Percentiles rank a stretch among this genome's conserved stretches.
phyloP scores from a whole-genome alignment of 2,888 invertebrate species.

The Brachypalpus laphriformis region DNA sequence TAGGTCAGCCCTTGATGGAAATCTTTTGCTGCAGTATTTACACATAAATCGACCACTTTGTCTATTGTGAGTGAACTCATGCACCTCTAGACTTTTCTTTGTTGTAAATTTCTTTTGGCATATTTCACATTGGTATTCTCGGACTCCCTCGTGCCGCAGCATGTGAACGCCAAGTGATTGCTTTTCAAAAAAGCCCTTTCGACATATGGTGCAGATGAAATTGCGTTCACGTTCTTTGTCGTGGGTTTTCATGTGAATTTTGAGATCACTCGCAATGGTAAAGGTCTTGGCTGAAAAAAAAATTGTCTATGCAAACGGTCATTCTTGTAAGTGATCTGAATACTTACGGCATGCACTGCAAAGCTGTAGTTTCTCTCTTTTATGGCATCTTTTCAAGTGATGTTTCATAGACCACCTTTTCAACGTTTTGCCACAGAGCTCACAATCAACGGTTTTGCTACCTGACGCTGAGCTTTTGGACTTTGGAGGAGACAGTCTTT shows the following conservation, averaged over 20 bases:
- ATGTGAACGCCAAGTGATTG: constrained; percentile 61
- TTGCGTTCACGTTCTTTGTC: constrained; percentile 39
- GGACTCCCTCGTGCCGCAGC: constrained; percentile 43
- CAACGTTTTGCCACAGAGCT: constrained; percentile 45
- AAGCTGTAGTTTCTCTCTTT: constrained; percentile 36
- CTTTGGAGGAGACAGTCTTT: background rate
- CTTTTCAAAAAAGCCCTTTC: constrained; percentile 64
- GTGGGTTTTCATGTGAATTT: constrained; percentile 60
- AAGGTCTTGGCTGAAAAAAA: constrained; percentile 56
- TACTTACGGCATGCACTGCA: constrained; percentile 69
- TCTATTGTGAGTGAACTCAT: constrained; percentile 63
- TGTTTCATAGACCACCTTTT: constrained; percentile 57
- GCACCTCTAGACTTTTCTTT: constrained; percentile 56
- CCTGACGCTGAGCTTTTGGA: background rate
- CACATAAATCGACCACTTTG: constrained; percentile 55
- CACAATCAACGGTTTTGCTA: constrained; percentile 29
- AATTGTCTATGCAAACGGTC: background rate
- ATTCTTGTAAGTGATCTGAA: no score
- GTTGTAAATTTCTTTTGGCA: constrained; percentile 62
- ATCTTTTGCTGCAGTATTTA: constrained; percentile 53
- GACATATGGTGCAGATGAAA: constrained; percentile 40
- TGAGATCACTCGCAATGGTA: constrained; percentile 46
- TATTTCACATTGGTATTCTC: constrained; percentile 43
- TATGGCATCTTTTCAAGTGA: constrained; percentile 55
- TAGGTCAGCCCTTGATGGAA: constrained; percentile 63